Conservation (phyloP, 2,113 vertebrate genomes). For the Neolamprologus falcicula region DNA sequence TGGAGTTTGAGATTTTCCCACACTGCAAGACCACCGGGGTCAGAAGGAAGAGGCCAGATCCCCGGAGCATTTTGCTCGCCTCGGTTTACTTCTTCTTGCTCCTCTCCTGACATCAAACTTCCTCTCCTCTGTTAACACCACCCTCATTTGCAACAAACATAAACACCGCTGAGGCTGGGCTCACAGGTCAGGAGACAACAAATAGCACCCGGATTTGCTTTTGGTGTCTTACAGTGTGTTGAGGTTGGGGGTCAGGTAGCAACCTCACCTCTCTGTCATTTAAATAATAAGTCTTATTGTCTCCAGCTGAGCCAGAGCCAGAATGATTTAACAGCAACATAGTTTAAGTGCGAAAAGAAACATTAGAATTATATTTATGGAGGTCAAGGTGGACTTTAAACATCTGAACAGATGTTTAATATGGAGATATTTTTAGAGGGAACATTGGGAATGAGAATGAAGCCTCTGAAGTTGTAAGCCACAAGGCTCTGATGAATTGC, state of each 20-base stretch:
- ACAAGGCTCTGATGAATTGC: constrained; percentile 18
- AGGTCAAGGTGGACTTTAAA: not conserved
- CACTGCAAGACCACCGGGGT: not conserved
- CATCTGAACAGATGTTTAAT: not conserved
- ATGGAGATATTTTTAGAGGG: constrained; percentile 20
- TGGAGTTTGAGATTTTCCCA: constrained; percentile 48
- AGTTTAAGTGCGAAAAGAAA: not conserved
- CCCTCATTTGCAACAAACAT: constrained; percentile 12
- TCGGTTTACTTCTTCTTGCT: constrained; percentile 16
- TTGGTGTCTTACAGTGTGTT: not conserved
- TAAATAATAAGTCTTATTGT: not conserved
- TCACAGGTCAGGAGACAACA: constrained; percentile 5
- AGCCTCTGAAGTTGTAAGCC: not conserved
- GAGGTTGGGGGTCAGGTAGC: not conserved
- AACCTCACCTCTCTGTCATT: not conserved
- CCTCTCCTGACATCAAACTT: constrained; percentile 32
- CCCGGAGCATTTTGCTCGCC: not conserved
- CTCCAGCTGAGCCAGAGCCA: not conserved
- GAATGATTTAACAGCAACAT: not conserved
- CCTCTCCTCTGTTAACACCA: constrained; percentile 34
- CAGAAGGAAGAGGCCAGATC: constrained; percentile 24
- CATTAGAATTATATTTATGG: not conserved
- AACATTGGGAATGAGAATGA: constrained; percentile 9
- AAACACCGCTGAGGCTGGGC: constrained; percentile 6
- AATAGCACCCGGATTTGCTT: not conserved